Base-by-base conservation (phyloP, 2,888 invertebrate genomes). In the Gastrophysa polygoni region DNA sequence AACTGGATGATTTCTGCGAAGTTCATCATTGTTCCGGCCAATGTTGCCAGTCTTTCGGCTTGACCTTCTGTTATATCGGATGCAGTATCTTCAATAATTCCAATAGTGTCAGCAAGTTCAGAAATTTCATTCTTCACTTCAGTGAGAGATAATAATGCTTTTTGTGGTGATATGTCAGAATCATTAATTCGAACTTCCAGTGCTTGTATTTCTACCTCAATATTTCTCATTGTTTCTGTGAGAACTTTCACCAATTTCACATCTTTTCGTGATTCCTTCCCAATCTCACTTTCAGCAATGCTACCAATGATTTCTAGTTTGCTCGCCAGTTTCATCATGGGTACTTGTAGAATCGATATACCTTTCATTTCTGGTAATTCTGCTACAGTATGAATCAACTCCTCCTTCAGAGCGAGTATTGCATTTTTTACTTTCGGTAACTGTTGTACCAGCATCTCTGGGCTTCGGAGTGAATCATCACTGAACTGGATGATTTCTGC, bases 141-240 rank as follows among this genome's bases (percentile, higher is more conserved):
- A 17, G 68, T 38, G 46, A 71, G 48, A 28, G 69, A 64, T 17
- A 66, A 29, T n/a, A 66, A 48, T 34, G 63, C 67, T 58, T 72
- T 60, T 55, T 68, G 56, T 6, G 59, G 32, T 18, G 59, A 18
- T 16, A 60, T 11, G n/a, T 56, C 34, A 6, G 65, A 10, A 10
- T 66, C 64, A 54, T 67, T 50, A 3, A 44, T 63, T 54, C 61
- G 64, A 11, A 57, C 44, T 47, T 66, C 60, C 10, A 72, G 43
- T 28, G 50, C 7, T 51, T 55, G 58, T 1, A 70, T 50, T 56
- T 69, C 63, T 34, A 63, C 34, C 3, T 49, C 18, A n/a, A 69
- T 34, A 10, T 57, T 11, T 11, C 46, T 24, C 6, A 67, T 17
- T 11, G 65, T 44, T 29, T 67, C 24, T 14, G 24, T 34, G 7